Base-by-base conservation (phyloP, 23 tunicate species). In the Phallusia fumigata region DNA sequence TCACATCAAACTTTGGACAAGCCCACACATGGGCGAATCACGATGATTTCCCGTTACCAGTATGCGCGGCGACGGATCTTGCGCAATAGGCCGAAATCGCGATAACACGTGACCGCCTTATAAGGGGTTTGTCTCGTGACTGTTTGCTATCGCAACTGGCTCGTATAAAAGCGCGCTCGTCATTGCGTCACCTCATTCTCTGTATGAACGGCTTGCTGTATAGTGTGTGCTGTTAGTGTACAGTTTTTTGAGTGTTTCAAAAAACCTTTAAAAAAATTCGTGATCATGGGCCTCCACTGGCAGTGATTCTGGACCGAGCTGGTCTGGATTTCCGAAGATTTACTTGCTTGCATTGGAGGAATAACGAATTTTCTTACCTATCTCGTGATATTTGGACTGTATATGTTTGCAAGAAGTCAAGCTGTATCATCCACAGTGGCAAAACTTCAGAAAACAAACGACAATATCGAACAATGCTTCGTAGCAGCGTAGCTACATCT, bases 101-200 rank as follows among this genome's bases (percentile, higher is more conserved):
- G 76, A 69, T n/a, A 30, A 32, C 77, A 74, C 77, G 77, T 74
- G 77, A 33, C 16, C 35, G 26, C 77, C 77, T 74, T 28, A 74
- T 74, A 74, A 30, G 77, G 77, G 0, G 13, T 10, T 1, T 74
- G 77, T 32, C 77, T 21, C 77, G 77, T 74, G 77, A 74, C 77
- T 32, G 44, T 74, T 74, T 74, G 77, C 40, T 19, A 21, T 74
- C 40, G 77, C 40, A 32, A 74, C 77, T 19, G 44, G 77, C 22
- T 33, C 77, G 44, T 74, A 74, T 74, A 74, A 32, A 74, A 74
- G 77, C 77, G 36, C 77, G 33, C 33, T 33, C 77, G n/a, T 5
- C 33, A 15, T 74, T 74, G 77, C 77, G 30, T 74, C 77, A 74
- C n/a, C 35, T 74, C 30, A 74, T 33, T 74, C 40, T 74, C 40